Percentiles rank a stretch among this genome's conserved stretches.
Evolutionary conservation across 1,140 invertebrate genomes (phyloP).

Genomic region (Calephelis virginiensis): DNA sequence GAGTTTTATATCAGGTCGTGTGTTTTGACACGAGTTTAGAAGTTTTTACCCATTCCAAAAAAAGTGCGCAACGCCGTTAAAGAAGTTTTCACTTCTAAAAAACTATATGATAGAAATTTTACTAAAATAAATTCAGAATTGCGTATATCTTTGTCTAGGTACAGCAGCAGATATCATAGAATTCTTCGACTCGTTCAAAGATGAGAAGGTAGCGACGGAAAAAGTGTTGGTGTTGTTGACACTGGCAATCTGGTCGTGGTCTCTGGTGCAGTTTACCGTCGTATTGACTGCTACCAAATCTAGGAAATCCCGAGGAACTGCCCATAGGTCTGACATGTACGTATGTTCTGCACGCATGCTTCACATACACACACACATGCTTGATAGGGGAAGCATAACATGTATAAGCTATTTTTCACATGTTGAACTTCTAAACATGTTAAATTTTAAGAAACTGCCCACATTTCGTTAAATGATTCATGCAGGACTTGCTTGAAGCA

Average conservation of each 20-base stretch:
- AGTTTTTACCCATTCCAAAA: no score
- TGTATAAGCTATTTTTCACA: background rate
- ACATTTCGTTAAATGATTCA: no score
- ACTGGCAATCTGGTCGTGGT: conserved; percentile 93
- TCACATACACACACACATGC: conserved; percentile 15
- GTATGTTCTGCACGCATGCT: conserved; percentile 53
- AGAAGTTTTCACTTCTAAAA: no score
- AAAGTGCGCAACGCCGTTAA: no score
- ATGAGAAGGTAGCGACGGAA: conserved; percentile 87
- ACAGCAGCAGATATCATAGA: conserved; percentile 97
- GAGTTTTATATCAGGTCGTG: no score
- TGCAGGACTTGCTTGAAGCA: no score
- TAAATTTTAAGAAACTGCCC: no score
- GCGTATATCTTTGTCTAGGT: conserved; percentile 52
- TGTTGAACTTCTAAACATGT: background rate
- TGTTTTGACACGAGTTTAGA: no score
- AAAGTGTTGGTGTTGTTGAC: conserved; percentile 87
- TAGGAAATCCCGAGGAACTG: conserved; percentile 83
- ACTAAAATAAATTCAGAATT: no score
- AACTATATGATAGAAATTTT: no score
- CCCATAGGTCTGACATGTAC: conserved; percentile 76
- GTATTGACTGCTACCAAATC: conserved; percentile 93
- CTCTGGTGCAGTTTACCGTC: conserved; percentile 93
- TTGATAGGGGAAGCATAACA: background rate
- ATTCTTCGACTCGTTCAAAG: conserved; percentile 97